Conservation (phyloP, 2,888 invertebrate genomes). For the Melanchra persicariae region DNA sequence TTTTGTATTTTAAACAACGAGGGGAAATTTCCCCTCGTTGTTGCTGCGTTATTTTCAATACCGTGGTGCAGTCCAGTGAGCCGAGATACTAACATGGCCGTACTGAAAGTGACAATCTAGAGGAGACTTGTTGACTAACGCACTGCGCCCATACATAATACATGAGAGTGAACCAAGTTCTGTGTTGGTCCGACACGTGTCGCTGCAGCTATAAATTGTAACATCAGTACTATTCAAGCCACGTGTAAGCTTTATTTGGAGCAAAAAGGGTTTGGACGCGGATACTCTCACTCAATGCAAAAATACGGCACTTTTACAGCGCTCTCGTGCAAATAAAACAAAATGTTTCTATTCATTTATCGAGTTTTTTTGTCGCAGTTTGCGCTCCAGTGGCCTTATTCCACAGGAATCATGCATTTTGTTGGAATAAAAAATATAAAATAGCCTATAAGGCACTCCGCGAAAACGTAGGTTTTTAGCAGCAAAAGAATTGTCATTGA, state of each 20-base stretch:
- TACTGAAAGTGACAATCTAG: constrained; percentile 16
- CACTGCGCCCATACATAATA: constrained; percentile 27
- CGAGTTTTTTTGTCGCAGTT: neutral
- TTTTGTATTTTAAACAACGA: constrained; percentile 28
- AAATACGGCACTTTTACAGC: neutral
- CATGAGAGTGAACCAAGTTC: constrained; percentile 3
- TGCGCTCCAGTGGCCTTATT: neutral
- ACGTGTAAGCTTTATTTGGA: constrained; percentile 32
- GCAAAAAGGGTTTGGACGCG: constrained; percentile 3
- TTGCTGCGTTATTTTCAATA: constrained; percentile 8
- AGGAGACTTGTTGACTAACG: constrained; percentile 18
- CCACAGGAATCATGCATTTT: neutral
- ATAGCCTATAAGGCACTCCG: neutral
- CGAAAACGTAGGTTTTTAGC: neutral
- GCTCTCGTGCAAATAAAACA: neutral
- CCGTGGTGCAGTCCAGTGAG: constrained; percentile 2
- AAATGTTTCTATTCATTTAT: neutral
- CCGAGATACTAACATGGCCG: constrained; percentile 10
- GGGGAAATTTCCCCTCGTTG: constrained; percentile 38
- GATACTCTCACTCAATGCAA: neutral
- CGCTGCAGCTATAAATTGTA: neutral
- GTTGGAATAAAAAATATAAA: neutral
- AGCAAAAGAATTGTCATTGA: neutral
- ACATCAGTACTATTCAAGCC: constrained; percentile 12
- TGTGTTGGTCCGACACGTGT: constrained; percentile 27